Evolutionary conservation across 2,888 invertebrate genomes (phyloP), one percentile per base, ranked within the genome.

Genomic region (Eretmocerus hayati): DNA sequence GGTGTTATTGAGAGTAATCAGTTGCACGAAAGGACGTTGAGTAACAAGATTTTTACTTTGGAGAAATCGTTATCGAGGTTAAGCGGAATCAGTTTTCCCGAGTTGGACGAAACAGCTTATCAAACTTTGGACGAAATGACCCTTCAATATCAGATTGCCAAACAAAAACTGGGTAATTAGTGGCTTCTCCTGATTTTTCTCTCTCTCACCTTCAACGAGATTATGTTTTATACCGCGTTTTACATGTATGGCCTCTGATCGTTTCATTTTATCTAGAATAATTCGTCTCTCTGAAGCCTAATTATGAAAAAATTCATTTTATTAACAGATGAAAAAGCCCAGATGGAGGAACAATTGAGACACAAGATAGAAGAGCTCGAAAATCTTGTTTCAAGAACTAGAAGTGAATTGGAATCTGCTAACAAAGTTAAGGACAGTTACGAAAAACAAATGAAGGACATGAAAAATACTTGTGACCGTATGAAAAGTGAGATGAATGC

Each of bases 281-380:
- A n/a, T n/a, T n/a, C n/a, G n/a, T n/a, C n/a, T n/a, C n/a, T n/a
- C n/a, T n/a, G n/a, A n/a, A n/a, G n/a, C n/a, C n/a, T n/a, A n/a
- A n/a, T n/a, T n/a, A n/a, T n/a, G n/a, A n/a, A n/a, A n/a, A n/a
- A n/a, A n/a, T n/a, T n/a, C n/a, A n/a, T n/a, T n/a, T n/a, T n/a
- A 15, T 18, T n/a, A 30, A 21, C 15, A 53, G 68, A 69, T 1
- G 70, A 71, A 19, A 69, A 69, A 46, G 50, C 59, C 8, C 58
- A 60, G 11, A 13, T 81, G 5, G 79, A 81, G 47, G 74, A 75
- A 52, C 62, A 71, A 32, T 66, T 77, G 67, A 70, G 74, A 8
- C 70, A 74, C 4, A 73, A 72, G 55, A 76, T 84, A 44, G 72
- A 70, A 0, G 72, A 73, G 22, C 64, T 82, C 13, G 81, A 81